phyloP scores from a whole-genome alignment of 2,113 vertebrate genomes.

The Scatophagus argus region DNA sequence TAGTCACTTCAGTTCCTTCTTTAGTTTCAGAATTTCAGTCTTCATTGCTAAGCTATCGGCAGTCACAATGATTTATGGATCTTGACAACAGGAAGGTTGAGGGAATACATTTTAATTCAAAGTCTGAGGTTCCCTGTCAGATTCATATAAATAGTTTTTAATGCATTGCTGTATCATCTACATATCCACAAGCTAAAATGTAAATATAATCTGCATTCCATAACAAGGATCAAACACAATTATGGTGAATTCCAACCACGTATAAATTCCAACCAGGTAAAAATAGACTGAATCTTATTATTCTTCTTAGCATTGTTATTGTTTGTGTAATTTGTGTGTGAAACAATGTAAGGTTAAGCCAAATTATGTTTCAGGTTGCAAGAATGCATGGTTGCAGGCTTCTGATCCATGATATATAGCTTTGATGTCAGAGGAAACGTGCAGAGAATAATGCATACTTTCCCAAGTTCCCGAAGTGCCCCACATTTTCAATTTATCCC shows the following conservation, averaged over 20 bases:
- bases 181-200: slow-evolving; percentile 17
- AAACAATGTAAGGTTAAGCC: neutral
- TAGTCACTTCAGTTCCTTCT: slow-evolving; percentile 6
- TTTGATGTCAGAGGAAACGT: neutral
- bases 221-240: neutral
- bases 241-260: neutral
- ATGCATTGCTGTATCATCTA: neutral
- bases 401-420: neutral
- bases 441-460: neutral
- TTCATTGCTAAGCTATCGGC: slow-evolving; percentile 53
- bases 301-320: no score
- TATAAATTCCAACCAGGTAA: neutral
- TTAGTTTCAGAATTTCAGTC: slow-evolving; percentile 42
- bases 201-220: slow-evolving; percentile 13
- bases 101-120: slow-evolving; percentile 63
- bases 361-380: neutral
- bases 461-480: neutral
- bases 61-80: slow-evolving; percentile 60
- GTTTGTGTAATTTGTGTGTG: neutral
- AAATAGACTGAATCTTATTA: neutral
- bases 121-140: slow-evolving; percentile 37
- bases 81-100: slow-evolving; percentile 51
- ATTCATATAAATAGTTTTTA: slow-evolving; percentile 22
- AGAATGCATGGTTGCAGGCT: neutral
- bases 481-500: neutral